phyloP scores from a whole-genome alignment of 2,888 invertebrate species.

The Unio delphinus region DNA sequence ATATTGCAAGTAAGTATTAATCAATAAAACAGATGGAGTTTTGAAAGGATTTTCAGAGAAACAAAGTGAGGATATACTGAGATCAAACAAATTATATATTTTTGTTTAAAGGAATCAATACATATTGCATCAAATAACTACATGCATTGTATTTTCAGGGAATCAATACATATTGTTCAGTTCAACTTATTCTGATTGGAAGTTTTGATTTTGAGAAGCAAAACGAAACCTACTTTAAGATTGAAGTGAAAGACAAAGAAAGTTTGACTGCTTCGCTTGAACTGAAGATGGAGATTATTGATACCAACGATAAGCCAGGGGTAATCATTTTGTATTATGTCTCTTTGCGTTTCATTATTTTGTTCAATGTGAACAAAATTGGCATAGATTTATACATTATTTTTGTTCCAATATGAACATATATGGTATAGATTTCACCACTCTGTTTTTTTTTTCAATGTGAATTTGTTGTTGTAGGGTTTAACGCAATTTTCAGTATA shows the following conservation, averaged over 20 bases:
- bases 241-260: conserved; percentile 37
- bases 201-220: conserved; percentile 39
- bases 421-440: too few species aligned
- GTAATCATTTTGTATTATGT: conserved; percentile 21
- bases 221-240: conserved; percentile 20
- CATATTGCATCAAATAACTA: background rate
- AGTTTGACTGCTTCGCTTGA: conserved; percentile 13
- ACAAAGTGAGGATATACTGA: too few species aligned
- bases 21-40: too few species aligned
- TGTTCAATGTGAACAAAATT: too few species aligned
- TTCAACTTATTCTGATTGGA: conserved; percentile 18
- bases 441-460: too few species aligned
- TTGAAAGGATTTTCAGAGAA: too few species aligned
- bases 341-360: too few species aligned
- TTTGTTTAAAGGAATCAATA: conserved; percentile 9
- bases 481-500: too few species aligned
- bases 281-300: conserved; percentile 32
- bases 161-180: conserved; percentile 36
- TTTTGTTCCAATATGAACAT: too few species aligned
- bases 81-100: background rate
- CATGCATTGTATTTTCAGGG: conserved; percentile 8
- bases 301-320: conserved; percentile 45
- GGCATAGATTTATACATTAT: too few species aligned
- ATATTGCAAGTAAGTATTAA: too few species aligned
- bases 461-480: too few species aligned